Base-by-base conservation (phyloP, 2,797 vertebrate species). In the Rhynchonycteris naso region DNA sequence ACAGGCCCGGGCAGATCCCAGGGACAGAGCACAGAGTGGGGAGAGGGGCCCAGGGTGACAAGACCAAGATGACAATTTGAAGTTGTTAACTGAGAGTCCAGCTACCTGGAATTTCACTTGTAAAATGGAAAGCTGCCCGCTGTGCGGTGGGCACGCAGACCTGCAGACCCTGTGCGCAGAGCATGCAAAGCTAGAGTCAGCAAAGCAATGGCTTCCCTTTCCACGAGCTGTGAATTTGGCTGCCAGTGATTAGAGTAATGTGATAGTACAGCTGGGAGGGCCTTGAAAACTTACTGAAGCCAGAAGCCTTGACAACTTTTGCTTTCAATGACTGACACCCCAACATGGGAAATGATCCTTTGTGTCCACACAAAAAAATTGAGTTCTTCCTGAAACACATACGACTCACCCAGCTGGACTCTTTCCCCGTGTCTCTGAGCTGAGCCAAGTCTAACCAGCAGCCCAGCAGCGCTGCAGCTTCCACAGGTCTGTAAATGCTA, bases 401-500 rank as follows among this genome's bases (percentile, higher is more conserved):
- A 24, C 2, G 35, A 10, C 63, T 61, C 56, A 6, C 52, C 52
- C 47, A 89, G 22, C 83, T 0, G 0, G 47, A 56, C 26, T 56
- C 91, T 19, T 28, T 74, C 72, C 84, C 30, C 1, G 30, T 22
- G 7, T 68, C 56, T 93, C 76, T 6, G 18, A 13, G 59, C 68
- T 81, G 65, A 81, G 22, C 81, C 0, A 1, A 43, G 74, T 88
- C 35, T 2, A 82, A 65, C 28, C 56, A 56, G 52, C 74, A 85
- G 35, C 68, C 50, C 47, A 38, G 85, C 96, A 68, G 54, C 80
- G 43, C 54, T 61, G 74, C 84, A 79, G 71, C 75, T 93, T 89
- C 94, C n/a, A 10, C 74, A 56, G 88, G 35, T 66, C 83, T 28
- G 22, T 91, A 93, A 97, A 95, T 87, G 58, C 52, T 69, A 35